Evolutionary conservation across 2,797 vertebrate genomes (phyloP).

Genomic region (Oreonectes daqikongensis): DNA sequence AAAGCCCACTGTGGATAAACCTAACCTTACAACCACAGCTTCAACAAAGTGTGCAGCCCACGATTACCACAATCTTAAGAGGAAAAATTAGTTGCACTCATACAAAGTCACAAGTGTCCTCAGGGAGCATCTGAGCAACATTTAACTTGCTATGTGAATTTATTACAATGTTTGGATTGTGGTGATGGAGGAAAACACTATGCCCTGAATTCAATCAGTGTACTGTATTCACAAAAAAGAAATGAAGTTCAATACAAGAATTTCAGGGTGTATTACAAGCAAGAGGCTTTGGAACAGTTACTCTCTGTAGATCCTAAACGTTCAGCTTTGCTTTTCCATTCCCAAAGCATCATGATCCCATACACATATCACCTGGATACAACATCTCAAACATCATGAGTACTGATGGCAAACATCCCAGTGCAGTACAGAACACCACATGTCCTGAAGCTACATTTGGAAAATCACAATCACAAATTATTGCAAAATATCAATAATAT

Average conservation of each 20-base stretch:
- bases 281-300: not conserved
- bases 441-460: not conserved
- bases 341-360: not conserved
- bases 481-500: not conserved
- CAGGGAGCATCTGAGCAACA: not conserved
- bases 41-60: not conserved
- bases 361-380: slow-evolving; percentile 23
- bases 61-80: not conserved
- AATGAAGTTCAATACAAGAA: no score
- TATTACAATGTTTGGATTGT: not conserved
- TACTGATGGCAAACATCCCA: slow-evolving; percentile 13
- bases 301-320: not conserved
- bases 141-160: slow-evolving; percentile 2
- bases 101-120: slow-evolving; percentile 3
- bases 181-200: no score
- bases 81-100: slow-evolving; percentile 23
- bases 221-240: no score
- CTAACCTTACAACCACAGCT: not conserved
- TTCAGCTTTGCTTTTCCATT: not conserved
- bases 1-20: slow-evolving; percentile 6
- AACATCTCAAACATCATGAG: slow-evolving; percentile 4
- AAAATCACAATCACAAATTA: not conserved
- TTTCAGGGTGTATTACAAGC: not conserved
- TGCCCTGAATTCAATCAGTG: no score
- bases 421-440: not conserved